Base-by-base conservation (phyloP, 1,140 invertebrate genomes). In the Oryzaephilus surinamensis region DNA sequence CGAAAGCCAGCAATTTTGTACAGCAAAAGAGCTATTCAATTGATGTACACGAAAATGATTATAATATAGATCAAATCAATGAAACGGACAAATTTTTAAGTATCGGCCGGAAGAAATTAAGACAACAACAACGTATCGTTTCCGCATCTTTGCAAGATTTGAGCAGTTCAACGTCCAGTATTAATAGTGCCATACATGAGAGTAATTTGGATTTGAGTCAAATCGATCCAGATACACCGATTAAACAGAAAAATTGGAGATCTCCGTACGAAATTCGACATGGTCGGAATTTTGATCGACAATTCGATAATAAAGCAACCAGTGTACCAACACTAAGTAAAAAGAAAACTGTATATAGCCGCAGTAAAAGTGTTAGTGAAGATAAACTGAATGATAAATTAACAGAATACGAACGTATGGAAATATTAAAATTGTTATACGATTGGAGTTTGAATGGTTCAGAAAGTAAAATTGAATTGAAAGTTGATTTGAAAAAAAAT, bases 191-290 rank as follows among this genome's bases (percentile, higher is more conserved):
- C 14, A 43, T 58, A 23, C 53, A 58, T 27, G 57, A 57, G 24
- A 59, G 57, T 11, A 57, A 56, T 32, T 39, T 62, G 11, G 58
- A 62, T 49, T 46, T 62, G 26, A 61, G 54, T 36, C 51, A 50
- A 38, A 49, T 59, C 28, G 55, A 58, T 48, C 43, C 46, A 10
- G 61, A 67, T 12, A 60, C 61, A 0, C 39, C 50, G 11, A 35
- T 46, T 11, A 47, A 53, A 32, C 48, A 52, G 12, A 70, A 69
- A 40, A 69, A 62, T 27, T 72, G 70, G 70, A 69, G 67, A 41
- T 72, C 70, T 0, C 70, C 71, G 1, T 66, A 70, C 33, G 67
- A 71, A 27, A 67, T 72, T 8, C 50, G 70, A 8, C 54, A 71
- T 10, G 66, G 70, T 4, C 63, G 50, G 16, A 69, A 58, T 54